Evolutionary conservation across 2,888 invertebrate species (phyloP).

Genomic region (Teleogryllus oceanicus): DNA sequence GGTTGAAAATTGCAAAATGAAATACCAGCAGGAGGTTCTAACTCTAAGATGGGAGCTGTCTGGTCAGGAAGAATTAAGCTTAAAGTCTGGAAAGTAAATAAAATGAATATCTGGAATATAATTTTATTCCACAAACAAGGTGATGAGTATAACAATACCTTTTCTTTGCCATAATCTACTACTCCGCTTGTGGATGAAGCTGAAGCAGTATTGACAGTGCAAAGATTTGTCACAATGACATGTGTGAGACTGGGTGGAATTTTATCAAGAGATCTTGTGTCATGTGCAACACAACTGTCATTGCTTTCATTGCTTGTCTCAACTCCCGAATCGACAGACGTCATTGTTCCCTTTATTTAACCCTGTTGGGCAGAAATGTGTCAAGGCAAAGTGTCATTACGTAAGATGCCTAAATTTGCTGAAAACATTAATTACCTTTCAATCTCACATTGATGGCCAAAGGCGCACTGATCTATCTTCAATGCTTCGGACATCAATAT

Average conservation of each 20-base stretch:
- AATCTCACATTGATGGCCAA: too few relatives aligned
- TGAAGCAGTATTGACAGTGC: not conserved
- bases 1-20: slow-evolving; percentile 38
- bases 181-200: slow-evolving; percentile 18
- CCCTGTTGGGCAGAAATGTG: not conserved
- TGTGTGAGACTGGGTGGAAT: slow-evolving; percentile 23
- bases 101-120: too few relatives aligned
- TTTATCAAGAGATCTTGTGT: slow-evolving; percentile 28
- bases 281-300: slow-evolving; percentile 50
- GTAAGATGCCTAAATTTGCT: not conserved
- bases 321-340: slow-evolving; percentile 66
- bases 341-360: slow-evolving; percentile 41
- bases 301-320: slow-evolving; percentile 71
- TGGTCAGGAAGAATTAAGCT: not conserved
- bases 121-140: too few relatives aligned
- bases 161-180: slow-evolving; percentile 12
- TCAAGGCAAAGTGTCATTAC: not conserved
- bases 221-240: not conserved
- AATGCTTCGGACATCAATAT: too few relatives aligned
- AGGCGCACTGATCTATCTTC: too few relatives aligned
- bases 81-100: too few relatives aligned
- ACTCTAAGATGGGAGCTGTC: slow-evolving; percentile 24
- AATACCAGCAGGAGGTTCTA: slow-evolving; percentile 39
- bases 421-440: too few relatives aligned
- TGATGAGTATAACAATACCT: not conserved